Evolutionary conservation across 1,140 invertebrate genomes (phyloP).

Genomic region (silkworm (Bombyx mori)): ASM3026992v2 NC_085124.1:4424501-4425000

Average conservation of each 20-base stretch:
- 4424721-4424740: slow-evolving; percentile 64
- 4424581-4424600: too few species aligned
- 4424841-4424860: neutral
- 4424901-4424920: neutral
- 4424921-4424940: neutral
- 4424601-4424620: neutral
- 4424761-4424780: slow-evolving; percentile 62
- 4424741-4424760: slow-evolving; percentile 64
- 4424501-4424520: slow-evolving; percentile 10
- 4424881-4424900: neutral
- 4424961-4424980: slow-evolving; percentile 17
- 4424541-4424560: too few species aligned
- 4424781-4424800: slow-evolving; percentile 50
- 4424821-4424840: slow-evolving; percentile 13
- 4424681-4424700: slow-evolving; percentile 49
- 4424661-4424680: slow-evolving; percentile 33
- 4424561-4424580: too few species aligned
- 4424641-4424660: slow-evolving; percentile 37
- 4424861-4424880: slow-evolving; percentile 1
- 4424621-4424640: slow-evolving; percentile 34
- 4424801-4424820: slow-evolving; percentile 29
- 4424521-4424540: too few species aligned
- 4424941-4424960: too few species aligned
- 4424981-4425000: slow-evolving; percentile 52
- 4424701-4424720: slow-evolving; percentile 42